These are phyloP conservation scores for Strigamia transsilvanica DNA, from an alignment of 2,888 invertebrate species.

Conservation along the genomic window DNA sequence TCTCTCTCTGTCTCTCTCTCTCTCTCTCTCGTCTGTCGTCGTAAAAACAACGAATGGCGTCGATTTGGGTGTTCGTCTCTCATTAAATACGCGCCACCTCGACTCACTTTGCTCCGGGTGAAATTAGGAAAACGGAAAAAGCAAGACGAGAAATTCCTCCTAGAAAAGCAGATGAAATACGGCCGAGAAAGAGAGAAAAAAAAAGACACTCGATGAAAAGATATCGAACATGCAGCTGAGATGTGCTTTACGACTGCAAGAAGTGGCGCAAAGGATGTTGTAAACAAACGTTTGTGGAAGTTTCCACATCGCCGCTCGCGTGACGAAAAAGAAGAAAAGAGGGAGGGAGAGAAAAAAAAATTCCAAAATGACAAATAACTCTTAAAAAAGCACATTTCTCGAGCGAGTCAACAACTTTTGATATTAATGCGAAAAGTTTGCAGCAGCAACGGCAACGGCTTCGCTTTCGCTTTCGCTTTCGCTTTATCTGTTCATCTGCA, in stretches of 20 bases:
- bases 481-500: too few relatives aligned
- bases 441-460: too few relatives aligned
- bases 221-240: conserved; percentile 6
- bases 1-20: background rate
- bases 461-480: too few relatives aligned
- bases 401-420: background rate
- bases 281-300: conserved; percentile 10
- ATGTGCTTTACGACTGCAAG: conserved; percentile 20
- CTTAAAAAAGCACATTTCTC: background rate
- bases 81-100: conserved; percentile 41
- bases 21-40: conserved; percentile 12
- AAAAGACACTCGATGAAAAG: background rate
- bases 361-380: conserved; percentile 8
- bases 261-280: conserved; percentile 14
- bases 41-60: conserved; percentile 49
- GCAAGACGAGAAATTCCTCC: conserved; percentile 8
- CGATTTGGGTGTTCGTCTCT: conserved; percentile 47
- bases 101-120: conserved; percentile 34
- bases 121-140: conserved; percentile 26
- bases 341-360: background rate
- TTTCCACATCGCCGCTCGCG: conserved; percentile 6
- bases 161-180: background rate
- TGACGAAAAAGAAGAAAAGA: background rate
- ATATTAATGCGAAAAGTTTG: conserved; percentile 12
- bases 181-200: background rate